Evolutionary conservation across 2,797 vertebrate genomes (phyloP), one percentile per base, ranked within the genome.

Genomic region (Hephaestus fuliginosus): DNA sequence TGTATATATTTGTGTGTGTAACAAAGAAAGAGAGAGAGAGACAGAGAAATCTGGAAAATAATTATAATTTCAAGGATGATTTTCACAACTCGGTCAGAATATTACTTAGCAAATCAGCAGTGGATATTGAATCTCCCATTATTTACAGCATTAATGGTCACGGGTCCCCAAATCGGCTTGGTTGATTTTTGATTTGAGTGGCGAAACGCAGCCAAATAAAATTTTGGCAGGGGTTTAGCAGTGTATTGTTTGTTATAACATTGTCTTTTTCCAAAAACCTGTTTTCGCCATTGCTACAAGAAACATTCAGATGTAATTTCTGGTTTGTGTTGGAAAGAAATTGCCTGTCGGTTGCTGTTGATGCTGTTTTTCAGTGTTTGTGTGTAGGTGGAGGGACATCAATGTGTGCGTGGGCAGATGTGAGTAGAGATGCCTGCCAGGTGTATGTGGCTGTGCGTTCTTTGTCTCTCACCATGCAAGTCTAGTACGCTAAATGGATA

Each of bases 401-500:
- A 78, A 65, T 86, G 86, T 80, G 89, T 88, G 90, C 44, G 92
- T 91, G 88, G 92, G 93, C 85, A 78, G 89, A 93, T 91, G 89
- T 90, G 88, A 91, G 91, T 91, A 86, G 82, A 88, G 53, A 91
- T 92, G 91, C 89, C 92, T 93, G 88, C 87, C 87, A 94, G 92
- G 91, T 94, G 89, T 78, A 85, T 88, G 83, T 78, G 83, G 73
- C 87, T 87, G 68, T 86, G 88, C 76, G 84, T 91, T 89, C 86
- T 89, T 86, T 78, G 81, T 92, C 85, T 88, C 80, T 84, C 70
- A 39, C 83, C 68, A 70, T 79, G n/a, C 78, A 53, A 75, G 74
- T 88, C 79, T 88, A 80, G 43, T 52, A 60, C 77, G 70, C 56
- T 70, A 58, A 84, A 86, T 83, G 81, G 51, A 88, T 82, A 49